phyloP scores from a whole-genome alignment of 2,797 vertebrate species.

The Lacerta viridis region DNA sequence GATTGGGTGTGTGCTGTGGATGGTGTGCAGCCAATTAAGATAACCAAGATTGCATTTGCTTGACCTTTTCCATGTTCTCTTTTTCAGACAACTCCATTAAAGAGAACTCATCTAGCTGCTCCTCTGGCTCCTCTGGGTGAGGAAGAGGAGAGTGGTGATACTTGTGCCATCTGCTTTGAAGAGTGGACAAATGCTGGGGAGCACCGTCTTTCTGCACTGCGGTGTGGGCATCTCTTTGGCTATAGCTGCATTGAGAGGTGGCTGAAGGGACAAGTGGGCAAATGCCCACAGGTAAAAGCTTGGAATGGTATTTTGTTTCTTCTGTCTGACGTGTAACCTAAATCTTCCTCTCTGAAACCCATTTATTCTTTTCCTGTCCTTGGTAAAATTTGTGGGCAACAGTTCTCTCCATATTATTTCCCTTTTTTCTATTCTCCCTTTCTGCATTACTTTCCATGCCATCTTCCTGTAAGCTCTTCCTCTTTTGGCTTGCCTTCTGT shows the following conservation, averaged over 20 bases:
- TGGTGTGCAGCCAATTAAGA: neutral
- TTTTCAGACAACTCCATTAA: conserved; percentile 61
- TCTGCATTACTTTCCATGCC: neutral
- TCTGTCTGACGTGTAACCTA: neutral
- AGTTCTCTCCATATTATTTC: neutral
- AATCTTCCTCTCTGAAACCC: neutral
- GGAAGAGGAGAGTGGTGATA: conserved; percentile 88
- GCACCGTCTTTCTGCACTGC: conserved; percentile 91
- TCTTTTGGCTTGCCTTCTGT: neutral
- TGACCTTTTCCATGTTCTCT: conserved; percentile 13
- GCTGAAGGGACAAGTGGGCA: conserved; percentile 90
- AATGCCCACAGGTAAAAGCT: conserved; percentile 92
- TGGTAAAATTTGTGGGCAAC: neutral
- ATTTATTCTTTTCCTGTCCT: neutral
- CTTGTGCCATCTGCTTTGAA: conserved; percentile 94
- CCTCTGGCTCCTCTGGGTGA: conserved; percentile 23
- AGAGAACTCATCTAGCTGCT: conserved; percentile 10
- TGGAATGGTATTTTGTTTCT: neutral
- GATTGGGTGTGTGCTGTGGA: neutral
- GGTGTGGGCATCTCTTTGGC: conserved; percentile 96
- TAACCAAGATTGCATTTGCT: neutral
- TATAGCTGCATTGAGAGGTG: conserved; percentile 92
- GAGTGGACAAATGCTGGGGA: conserved; percentile 92
- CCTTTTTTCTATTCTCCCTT: too few species aligned
- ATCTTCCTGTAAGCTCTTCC: neutral